Evolutionary conservation across 2,113 vertebrate genomes (phyloP), one percentile per base, ranked within the genome.

Genomic region (Lepisosteus oculatus): DNA sequence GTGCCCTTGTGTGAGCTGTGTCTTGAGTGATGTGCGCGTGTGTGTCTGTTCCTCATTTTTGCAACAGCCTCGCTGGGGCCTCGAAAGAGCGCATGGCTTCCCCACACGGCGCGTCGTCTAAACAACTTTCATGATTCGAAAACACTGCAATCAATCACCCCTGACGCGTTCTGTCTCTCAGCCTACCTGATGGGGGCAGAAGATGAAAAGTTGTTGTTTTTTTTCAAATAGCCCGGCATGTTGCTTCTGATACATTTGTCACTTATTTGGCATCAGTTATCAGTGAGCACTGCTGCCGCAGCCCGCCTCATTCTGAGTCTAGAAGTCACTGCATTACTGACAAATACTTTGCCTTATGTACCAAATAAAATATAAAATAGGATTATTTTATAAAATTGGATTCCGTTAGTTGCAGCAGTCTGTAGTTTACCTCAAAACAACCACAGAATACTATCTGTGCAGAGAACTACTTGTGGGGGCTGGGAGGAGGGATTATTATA

Each of bases 51-150:
- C 7, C 61, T 7, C 43, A 51, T 59, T 55, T 69, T 57, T 54
- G 55, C 70, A 43, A 64, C 44, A 42, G 70, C 72, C 17, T 63
- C 70, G 68, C 62, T 70, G 54, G 69, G 9, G 61, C 8, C 55
- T 55, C 70, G 62, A 11, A 65, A 70, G 6, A 55, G 43, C 17
- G 29, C 14, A 67, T 65, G 41, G 76, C 29, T 69, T 69, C 3
- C 47, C 9, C 8, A 3, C 66, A 41, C 11, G 2, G 54, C 4
- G 44, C 13, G 44, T 47, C 44, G n/a, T 17, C 51, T 6, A 29
- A 68, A 29, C 47, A 55, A 3, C 66, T 54, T 41, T 55, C 51
- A 41, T 15, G 9, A 12, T 41, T n/a, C n/a, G n/a, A 59, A 59
- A 5, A 41, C 45, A 15, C 6, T 8, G 9, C 15, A 3, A 4